Evolutionary conservation across 2,797 vertebrate genomes (phyloP).

Genomic region (Monodelphis domestica): DNA sequence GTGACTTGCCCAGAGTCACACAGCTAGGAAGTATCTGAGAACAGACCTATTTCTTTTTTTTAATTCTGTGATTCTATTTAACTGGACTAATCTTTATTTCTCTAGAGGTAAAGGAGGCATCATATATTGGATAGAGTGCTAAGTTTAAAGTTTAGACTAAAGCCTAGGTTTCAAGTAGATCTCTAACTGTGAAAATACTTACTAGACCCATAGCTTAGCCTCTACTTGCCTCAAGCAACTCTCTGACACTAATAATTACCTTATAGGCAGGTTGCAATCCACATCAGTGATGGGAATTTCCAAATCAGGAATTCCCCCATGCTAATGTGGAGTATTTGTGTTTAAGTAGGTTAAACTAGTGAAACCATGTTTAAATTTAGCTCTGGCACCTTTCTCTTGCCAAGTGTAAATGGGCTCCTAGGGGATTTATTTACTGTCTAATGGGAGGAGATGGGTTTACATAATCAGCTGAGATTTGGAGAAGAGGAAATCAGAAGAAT

Average conservation of each 20-base stretch:
- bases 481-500: not conserved
- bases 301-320: too few relatives aligned
- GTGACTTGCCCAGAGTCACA: too few relatives aligned
- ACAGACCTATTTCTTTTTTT: too few relatives aligned
- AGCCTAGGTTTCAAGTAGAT: not conserved
- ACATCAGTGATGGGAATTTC: not conserved
- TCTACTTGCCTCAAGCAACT: not conserved
- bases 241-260: not conserved
- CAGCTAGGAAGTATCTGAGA: too few relatives aligned
- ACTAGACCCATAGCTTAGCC: not conserved
- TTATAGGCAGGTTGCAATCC: not conserved
- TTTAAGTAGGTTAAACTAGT: not conserved
- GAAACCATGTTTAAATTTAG: not conserved
- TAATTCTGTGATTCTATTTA: not conserved
- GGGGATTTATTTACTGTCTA: not conserved
- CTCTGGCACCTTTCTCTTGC: not conserved
- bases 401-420: not conserved
- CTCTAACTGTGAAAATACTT: not conserved
- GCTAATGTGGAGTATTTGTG: not conserved
- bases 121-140: not conserved
- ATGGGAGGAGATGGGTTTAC: not conserved
- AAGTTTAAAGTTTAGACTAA: not conserved
- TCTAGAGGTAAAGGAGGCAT: too few relatives aligned
- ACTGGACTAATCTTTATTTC: not conserved
- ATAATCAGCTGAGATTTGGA: slow-evolving; percentile 20